Base-by-base conservation (phyloP, 2,888 invertebrate genomes). In the Tuta absoluta region DNA sequence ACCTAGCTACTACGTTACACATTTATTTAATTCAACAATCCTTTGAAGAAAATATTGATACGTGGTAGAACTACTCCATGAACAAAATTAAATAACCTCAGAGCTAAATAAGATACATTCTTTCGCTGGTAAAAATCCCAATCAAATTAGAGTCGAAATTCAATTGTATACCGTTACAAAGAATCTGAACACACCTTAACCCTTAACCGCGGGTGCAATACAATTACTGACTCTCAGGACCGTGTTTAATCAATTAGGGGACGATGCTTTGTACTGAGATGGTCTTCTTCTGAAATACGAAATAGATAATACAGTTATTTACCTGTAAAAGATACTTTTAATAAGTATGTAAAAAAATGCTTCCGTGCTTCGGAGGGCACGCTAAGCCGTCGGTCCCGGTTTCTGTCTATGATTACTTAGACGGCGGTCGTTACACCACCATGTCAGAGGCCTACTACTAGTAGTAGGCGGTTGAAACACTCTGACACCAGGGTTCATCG, bases 231-330 rank as follows among this genome's bases (percentile, higher is more conserved):
- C 70, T 76, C 81, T 75, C 72, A 71, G 80, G 74, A 82, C 77
- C 86, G 82, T 83, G 79, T 78, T 78, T 79, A 87, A 84, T 86
- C 84, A 85, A 88, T 87, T 86, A 85, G 72, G 71, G 68, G 69
- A 68, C 72, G 71, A 71, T 68, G 75, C 69, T 72, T 79, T 80
- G 75, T 79, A 68, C 66, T 72, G 66, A 69, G 71, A 74, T 75
- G 76, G 76, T 81, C 80, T 80, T 73, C 71, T 71, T 71, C 79
- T 72, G 71, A 68, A 76, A 75, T 75, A 75, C 66, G 72, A 14
- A 58, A n/a, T 37, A 37, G 37, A n/a, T 57, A 33, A 33, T 12
- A 38, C 8, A 38, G 8, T 38, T 8, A 38, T 2, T 38, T 38
- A 2, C 38, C 8, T 38, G 2, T 28, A 4, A 4, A 4, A 5